Conservation (phyloP, 2,113 vertebrate genomes). For the Elanus axillaris region DNA sequence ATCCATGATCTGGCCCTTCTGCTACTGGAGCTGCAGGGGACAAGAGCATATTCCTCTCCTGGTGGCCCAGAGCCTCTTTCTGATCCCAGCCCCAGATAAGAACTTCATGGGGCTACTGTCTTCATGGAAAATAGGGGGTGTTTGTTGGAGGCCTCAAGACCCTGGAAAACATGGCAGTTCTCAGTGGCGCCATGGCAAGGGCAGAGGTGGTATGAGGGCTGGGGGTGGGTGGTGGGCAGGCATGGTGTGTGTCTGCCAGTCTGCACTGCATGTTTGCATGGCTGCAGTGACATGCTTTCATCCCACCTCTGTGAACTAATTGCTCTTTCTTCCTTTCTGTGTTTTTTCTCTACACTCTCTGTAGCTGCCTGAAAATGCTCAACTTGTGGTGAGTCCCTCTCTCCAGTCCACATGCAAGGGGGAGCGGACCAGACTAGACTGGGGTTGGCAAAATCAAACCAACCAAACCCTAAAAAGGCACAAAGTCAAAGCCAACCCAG, state of each 20-base stretch:
- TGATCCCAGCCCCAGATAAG: not conserved
- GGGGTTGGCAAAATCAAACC: constrained; percentile 67
- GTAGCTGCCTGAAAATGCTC: constrained; percentile 99
- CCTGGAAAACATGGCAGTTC: not conserved
- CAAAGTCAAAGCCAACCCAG: constrained; percentile 54
- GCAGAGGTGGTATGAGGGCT: constrained; percentile 9
- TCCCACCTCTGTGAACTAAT: constrained; percentile 81
- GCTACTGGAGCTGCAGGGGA: not conserved
- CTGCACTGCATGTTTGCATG: constrained; percentile 80
- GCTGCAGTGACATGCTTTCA: constrained; percentile 72
- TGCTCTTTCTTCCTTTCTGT: constrained; percentile 88
- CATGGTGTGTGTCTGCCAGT: constrained; percentile 60
- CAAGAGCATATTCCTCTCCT: not conserved
- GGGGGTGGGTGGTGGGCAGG: constrained; percentile 26
- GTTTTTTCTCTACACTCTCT: constrained; percentile 89
- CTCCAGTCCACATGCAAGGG: constrained; percentile 88
- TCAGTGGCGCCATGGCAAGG: not conserved
- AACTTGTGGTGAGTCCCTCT: constrained; percentile 99
- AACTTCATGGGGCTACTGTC: not conserved
- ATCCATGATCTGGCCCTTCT: not conserved
- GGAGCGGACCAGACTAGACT: constrained; percentile 86
- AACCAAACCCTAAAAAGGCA: constrained; percentile 47
- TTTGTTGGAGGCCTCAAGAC: not conserved
- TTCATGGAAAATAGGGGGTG: accelerated
- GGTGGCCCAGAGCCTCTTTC: not conserved